Conservation (phyloP, 2,888 invertebrate genomes). For the Cancer borealis region DNA sequence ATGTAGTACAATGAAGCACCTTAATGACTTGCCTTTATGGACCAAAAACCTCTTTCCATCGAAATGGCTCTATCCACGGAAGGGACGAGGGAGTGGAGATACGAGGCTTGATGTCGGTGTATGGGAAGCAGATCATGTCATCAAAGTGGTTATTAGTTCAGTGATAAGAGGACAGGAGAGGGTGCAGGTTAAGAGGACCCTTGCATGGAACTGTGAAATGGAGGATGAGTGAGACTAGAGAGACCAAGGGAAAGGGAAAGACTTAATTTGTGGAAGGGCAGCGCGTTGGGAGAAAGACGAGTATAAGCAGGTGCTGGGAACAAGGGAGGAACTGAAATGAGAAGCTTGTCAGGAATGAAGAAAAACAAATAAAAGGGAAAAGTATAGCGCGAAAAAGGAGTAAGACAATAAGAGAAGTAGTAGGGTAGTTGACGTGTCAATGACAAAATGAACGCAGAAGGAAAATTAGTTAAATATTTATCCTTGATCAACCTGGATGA, state of each 20-base stretch:
- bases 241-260: neutral
- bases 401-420: neutral
- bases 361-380: neutral
- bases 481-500: too few relatives aligned
- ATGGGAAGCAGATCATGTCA: neutral
- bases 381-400: neutral
- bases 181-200: neutral
- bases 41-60: neutral
- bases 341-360: neutral
- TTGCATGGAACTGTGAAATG: neutral
- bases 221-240: neutral
- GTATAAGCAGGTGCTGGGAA: neutral
- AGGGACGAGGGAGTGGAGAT: neutral
- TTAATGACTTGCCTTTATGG: neutral
- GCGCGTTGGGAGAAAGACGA: neutral
- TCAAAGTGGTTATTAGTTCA: neutral
- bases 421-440: neutral
- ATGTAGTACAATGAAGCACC: neutral
- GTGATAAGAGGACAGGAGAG: slow-evolving; percentile 6
- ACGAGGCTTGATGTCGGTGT: neutral
- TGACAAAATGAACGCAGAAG: neutral
- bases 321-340: neutral
- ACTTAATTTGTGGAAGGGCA: neutral
- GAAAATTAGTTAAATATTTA: too few relatives aligned
- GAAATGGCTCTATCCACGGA: neutral